Base-by-base conservation (phyloP, 2,113 vertebrate species). In the Spea multiplicata region DNA sequence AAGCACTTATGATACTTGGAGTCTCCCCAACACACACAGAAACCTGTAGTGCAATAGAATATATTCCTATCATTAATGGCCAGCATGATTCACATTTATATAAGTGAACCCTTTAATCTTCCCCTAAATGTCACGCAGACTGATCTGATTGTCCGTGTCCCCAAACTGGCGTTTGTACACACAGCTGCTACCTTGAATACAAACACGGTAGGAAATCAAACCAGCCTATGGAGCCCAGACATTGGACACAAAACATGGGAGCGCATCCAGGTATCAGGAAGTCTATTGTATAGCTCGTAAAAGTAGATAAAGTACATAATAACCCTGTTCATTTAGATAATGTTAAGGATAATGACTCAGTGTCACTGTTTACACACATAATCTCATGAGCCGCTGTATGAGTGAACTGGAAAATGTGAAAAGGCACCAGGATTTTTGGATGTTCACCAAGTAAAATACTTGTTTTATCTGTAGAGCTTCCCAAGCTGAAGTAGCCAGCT, bases 301-400 rank as follows among this genome's bases (percentile, higher is more conserved):
- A 49, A 59, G 55, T 45, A 62, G 53, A 70, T 49, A 70, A 4
- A 6, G 46, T 5, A 61, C 53, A 69, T 59, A 69, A 76, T 77
- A 70, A 59, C 70, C 53, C 52, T 30, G 8, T 44, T 57, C 74
- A 47, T 59, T 47, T 67, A 59, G 74, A 76, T 68, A 69, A 76
- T 49, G 53, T 44, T 61, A n/a, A 49, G 66, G 66, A 57, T 45
- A 76, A 76, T 76, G 75, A 76, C 53, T 76, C 75, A 76, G 45
- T 13, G 75, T 50, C 75, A 69, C n/a, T 76, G 52, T 70, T 77
- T 70, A 48, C 75, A 70, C 75, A 77, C n/a, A 68, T 68, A 77
- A 77, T 77, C 75, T 77, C 55, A 76, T 45, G 12, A 76, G 66
- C 75, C 10, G 45, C 66, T 69, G 52, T 70, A 77, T 14, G 44